Evolutionary conservation across 2,797 vertebrate genomes (phyloP).

Genomic region (Natrix natrix): DNA sequence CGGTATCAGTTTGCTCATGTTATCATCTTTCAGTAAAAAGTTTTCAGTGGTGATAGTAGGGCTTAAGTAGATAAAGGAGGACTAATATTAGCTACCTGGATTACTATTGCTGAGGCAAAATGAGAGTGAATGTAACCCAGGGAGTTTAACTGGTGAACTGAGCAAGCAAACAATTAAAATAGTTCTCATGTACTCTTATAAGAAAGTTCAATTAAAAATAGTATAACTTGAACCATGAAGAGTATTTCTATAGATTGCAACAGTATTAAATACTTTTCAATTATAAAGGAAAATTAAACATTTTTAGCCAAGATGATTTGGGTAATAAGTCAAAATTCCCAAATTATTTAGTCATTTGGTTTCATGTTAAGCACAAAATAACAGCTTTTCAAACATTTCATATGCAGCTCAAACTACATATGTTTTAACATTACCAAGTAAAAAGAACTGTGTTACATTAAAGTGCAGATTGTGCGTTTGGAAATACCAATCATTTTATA

Average conservation of each 20-base stretch:
- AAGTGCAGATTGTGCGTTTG: conserved; percentile 73
- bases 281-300: conserved; percentile 60
- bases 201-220: neutral
- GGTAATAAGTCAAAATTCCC: conserved; percentile 66
- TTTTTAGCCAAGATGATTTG: conserved; percentile 58
- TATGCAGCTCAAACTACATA: conserved; percentile 67
- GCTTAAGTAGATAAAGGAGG: neutral
- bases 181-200: neutral
- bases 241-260: conserved; percentile 47
- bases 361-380: conserved; percentile 68
- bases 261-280: conserved; percentile 57
- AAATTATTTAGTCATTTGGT: conserved; percentile 66
- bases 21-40: neutral
- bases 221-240: conserved; percentile 27
- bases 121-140: neutral
- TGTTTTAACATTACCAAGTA: conserved; percentile 74
- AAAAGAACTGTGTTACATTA: conserved; percentile 76
- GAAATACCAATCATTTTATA: conserved; percentile 74
- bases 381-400: conserved; percentile 69
- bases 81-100: neutral
- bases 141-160: neutral
- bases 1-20: neutral
- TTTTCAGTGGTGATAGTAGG: neutral
- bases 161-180: neutral
- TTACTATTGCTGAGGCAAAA: neutral